Evolutionary conservation across 1,140 invertebrate genomes (phyloP).

Genomic region (Trialeurodes vaporariorum): DNA sequence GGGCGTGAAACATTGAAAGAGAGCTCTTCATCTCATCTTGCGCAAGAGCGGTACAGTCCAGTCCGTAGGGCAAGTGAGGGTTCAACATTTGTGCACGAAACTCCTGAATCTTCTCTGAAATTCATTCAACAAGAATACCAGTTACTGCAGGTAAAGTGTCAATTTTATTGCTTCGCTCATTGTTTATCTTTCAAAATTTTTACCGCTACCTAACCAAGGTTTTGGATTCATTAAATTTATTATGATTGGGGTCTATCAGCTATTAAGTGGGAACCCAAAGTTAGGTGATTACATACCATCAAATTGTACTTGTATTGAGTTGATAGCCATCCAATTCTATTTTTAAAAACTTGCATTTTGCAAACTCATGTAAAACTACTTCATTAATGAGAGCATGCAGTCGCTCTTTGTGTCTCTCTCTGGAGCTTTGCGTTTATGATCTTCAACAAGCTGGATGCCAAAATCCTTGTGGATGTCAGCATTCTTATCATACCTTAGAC

Average conservation of each 20-base stretch:
- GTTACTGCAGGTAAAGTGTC: constrained; percentile 17
- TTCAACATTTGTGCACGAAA: constrained; percentile 14
- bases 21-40: constrained; percentile 35
- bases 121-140: constrained; percentile 56
- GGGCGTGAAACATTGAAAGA: constrained; percentile 42
- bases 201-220: too few species aligned
- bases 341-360: too few species aligned
- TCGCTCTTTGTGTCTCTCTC: neutral
- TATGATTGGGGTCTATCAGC: too few species aligned
- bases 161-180: neutral
- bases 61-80: constrained; percentile 78
- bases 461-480: neutral
- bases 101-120: constrained; percentile 15
- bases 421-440: neutral
- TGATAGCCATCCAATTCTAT: too few species aligned
- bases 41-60: constrained; percentile 73
- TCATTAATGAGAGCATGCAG: neutral
- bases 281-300: too few species aligned
- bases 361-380: too few species aligned
- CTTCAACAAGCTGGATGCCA: neutral
- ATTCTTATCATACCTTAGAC: neutral
- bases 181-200: too few species aligned
- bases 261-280: too few species aligned
- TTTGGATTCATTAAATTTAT: too few species aligned
- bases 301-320: too few species aligned